These are phyloP conservation scores for Microctenopoma lineatum DNA, from an alignment of 2,797 vertebrate genomes.

Conservation along the genomic window DNA sequence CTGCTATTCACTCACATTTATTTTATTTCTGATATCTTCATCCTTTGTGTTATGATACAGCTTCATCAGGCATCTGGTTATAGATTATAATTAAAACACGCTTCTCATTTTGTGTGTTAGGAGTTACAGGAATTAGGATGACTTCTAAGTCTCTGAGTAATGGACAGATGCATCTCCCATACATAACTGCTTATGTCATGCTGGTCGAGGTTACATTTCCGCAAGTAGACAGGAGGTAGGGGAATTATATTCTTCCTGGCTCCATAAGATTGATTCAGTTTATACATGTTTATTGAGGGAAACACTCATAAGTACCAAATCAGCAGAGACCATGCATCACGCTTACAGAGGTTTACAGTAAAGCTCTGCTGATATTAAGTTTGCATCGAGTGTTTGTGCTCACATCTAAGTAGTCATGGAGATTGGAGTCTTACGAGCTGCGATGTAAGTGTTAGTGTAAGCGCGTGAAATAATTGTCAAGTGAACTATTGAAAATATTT, in stretches of 20 bases:
- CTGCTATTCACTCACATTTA: not conserved
- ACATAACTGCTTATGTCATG: conserved; percentile 11
- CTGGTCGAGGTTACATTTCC: conserved; percentile 55
- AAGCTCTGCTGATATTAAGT: conserved; percentile 40
- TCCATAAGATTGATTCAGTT: conserved; percentile 56
- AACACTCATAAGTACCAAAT: conserved; percentile 53
- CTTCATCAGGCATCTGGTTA: conserved; percentile 4
- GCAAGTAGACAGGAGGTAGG: conserved; percentile 27
- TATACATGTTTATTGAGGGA: conserved; percentile 57
- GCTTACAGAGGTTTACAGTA: conserved; percentile 30
- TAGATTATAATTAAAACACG: conserved; percentile 5
- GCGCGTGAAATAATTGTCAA: conserved; percentile 38
- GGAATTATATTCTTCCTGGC: conserved; percentile 35
- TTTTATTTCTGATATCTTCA: not conserved
- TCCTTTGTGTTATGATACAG: conserved; percentile 8
- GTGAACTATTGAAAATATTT: conserved; percentile 33
- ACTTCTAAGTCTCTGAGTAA: not conserved
- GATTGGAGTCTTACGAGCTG: conserved; percentile 19
- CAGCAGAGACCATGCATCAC: conserved; percentile 36
- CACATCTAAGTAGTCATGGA: conserved; percentile 16
- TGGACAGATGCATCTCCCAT: conserved; percentile 22
- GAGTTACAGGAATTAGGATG: conserved; percentile 4
- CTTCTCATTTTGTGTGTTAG: not conserved
- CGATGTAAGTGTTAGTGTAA: not conserved
- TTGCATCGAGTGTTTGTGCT: conserved; percentile 31